Evolutionary conservation across 2,888 invertebrate species (phyloP), one percentile per base, ranked within the genome.

Genomic region (Taenaris catops): DNA sequence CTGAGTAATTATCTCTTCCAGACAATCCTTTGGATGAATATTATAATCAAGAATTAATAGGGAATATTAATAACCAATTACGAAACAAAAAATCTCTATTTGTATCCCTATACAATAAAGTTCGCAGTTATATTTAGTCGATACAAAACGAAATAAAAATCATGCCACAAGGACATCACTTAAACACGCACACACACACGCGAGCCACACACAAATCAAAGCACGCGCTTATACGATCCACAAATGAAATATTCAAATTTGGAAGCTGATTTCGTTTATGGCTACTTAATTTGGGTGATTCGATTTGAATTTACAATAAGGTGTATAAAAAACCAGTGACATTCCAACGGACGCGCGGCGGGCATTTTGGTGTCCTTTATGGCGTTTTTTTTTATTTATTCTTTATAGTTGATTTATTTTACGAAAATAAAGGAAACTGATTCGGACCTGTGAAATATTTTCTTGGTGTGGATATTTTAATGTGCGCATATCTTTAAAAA

Each of bases 271-370:
- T 84, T 72, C 84, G 80, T 86, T 86, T 84, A 86, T 84, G 83
- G 86, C 81, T 86, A 84, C 84, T 84, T 86, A 84, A 86, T 86
- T 86, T 86, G 86, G 86, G 80, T 81, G 84, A 83, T 84, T 84
- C 83, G 81, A 84, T 83, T 86, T 83, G 80, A 84, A 86, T 83
- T 66, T 76, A 70, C 74, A n/a, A 79, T 76, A 78, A 73, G 67
- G 59, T 63, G 64, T 71, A 73, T 69, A 60, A 62, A 60, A 58
- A 62, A 58, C 63, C 68, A 67, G 67, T 75, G 65, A 72, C 80
- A 81, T 83, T 83, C 81, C 76, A 62, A 48, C 48, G 58, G 54
- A 25, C 39, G 41, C 36, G 34, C 29, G 42, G 38, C 42, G 34
- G 21, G 28, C 34, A 41, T 28, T 23, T 34, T 31, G 36, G 25